Evolutionary conservation across 2,113 vertebrate genomes (phyloP).

Genomic region (Colinus virginianus): DNA sequence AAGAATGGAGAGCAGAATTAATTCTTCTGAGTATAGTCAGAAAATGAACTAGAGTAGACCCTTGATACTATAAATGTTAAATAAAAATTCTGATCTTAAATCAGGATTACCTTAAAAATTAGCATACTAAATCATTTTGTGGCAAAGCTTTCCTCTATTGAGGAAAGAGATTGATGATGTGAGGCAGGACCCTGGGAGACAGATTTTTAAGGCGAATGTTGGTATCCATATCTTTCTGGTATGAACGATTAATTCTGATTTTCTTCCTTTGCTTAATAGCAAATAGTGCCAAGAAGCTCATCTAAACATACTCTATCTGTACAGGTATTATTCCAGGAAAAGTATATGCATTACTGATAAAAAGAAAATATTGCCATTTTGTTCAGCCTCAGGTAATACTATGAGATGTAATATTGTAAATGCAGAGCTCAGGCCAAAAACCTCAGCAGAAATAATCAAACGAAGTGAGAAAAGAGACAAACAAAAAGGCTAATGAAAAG

Average conservation of each 20-base stretch:
- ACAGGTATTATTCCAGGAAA: conserved; percentile 2
- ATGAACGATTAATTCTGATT: conserved; percentile 15
- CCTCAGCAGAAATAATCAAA: neutral
- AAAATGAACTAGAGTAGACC: neutral
- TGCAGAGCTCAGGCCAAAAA: neutral
- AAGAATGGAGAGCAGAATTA: neutral
- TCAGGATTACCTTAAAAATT: neutral
- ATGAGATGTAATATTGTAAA: neutral
- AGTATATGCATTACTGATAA: conserved; percentile 38
- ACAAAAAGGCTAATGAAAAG: neutral
- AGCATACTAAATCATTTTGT: neutral
- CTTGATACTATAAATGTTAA: neutral
- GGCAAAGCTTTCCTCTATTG: neutral
- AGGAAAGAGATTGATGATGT: neutral
- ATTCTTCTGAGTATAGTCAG: neutral
- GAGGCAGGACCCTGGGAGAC: neutral
- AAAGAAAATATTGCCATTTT: neutral
- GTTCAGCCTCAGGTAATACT: neutral
- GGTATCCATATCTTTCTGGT: neutral
- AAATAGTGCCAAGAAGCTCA: conserved; percentile 9
- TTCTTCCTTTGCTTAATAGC: conserved; percentile 15
- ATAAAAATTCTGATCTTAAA: neutral
- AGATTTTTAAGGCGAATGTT: neutral
- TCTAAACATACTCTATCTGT: neutral
- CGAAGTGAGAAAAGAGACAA: neutral